A percentile compares a stretch with the other conserved stretches of the same genome.
These are phyloP conservation scores for Ricordea florida DNA, from an alignment of 92 coral and sea anemone species.

Conservation along the genomic window DNA sequence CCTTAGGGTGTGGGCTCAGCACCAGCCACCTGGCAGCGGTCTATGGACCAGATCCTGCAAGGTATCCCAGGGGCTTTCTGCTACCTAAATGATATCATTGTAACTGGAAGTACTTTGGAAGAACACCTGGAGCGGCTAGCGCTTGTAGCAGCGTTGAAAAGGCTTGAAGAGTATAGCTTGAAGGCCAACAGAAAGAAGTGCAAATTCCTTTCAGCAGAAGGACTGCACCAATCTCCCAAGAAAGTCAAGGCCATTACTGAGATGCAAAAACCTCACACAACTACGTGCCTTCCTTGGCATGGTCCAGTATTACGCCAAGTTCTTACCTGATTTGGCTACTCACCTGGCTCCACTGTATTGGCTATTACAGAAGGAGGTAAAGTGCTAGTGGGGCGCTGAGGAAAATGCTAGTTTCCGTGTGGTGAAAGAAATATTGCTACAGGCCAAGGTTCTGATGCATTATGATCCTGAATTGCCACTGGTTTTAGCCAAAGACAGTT, in stretches of 20 bases:
- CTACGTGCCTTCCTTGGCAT: too few relatives aligned
- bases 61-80: constrained; percentile 40
- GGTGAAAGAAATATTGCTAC: constrained; percentile 7
- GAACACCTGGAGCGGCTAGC: constrained; percentile 45
- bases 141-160: too few relatives aligned
- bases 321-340: constrained; percentile 31
- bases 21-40: constrained; percentile 56
- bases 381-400: constrained; percentile 14
- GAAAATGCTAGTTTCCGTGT: constrained; percentile 1
- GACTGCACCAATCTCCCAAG: too few relatives aligned
- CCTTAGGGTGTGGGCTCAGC: constrained; percentile 58
- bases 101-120: constrained; percentile 28
- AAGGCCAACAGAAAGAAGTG: constrained; percentile 19
- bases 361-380: constrained; percentile 20
- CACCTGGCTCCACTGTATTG: constrained; percentile 21
- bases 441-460: constrained; percentile 20
- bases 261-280: too few relatives aligned
- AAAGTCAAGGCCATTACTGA: too few relatives aligned
- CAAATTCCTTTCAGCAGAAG: constrained; percentile 9
- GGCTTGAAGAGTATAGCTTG: constrained; percentile 25
- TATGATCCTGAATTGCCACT: constrained; percentile 17
- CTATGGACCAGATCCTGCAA: constrained; percentile 61
- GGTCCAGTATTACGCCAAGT: too few relatives aligned
- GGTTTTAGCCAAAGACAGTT: constrained; percentile 26
- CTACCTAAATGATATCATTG: constrained; percentile 51